Conservation (phyloP, 1,140 invertebrate species). For the Kradibia gibbosae region DNA sequence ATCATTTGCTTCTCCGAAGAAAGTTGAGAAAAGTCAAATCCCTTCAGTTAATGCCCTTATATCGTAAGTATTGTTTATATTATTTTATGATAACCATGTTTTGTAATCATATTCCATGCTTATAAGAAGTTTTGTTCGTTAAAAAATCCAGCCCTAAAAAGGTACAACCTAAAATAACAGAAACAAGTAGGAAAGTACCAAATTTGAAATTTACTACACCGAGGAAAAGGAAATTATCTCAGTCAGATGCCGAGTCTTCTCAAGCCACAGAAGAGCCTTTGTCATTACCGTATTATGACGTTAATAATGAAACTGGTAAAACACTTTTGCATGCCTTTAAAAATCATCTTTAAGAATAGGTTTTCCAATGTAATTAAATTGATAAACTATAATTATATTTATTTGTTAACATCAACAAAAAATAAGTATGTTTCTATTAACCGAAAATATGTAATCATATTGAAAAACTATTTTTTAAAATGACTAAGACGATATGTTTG, state of each 20-base stretch:
- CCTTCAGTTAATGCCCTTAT: conserved; percentile 11
- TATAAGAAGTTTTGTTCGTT: background rate
- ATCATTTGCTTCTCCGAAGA: conserved; percentile 26
- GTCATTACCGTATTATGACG: conserved; percentile 13
- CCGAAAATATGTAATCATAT: background rate
- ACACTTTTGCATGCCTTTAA: conserved; percentile 32
- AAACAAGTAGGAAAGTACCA: conserved; percentile 31
- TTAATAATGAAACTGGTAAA: conserved; percentile 43
- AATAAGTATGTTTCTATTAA: background rate
- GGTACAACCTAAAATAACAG: conserved; percentile 16
- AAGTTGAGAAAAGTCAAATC: conserved; percentile 45
- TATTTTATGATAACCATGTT: no score
- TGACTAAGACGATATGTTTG: conserved; percentile 22
- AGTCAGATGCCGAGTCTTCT: conserved; percentile 10
- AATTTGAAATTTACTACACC: conserved; percentile 25
- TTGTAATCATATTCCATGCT: background rate
- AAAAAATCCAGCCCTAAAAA: conserved; percentile 25
- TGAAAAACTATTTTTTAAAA: conserved; percentile 17
- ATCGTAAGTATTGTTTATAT: conserved; percentile 51
- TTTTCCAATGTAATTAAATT: background rate
- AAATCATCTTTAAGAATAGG: conserved; percentile 15
- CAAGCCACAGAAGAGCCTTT: conserved; percentile 26
- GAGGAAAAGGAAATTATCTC: conserved; percentile 39
- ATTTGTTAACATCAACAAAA: background rate
- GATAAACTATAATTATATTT: background rate